Conservation (phyloP, 2,888 invertebrate species). For the Nineta flava region DNA sequence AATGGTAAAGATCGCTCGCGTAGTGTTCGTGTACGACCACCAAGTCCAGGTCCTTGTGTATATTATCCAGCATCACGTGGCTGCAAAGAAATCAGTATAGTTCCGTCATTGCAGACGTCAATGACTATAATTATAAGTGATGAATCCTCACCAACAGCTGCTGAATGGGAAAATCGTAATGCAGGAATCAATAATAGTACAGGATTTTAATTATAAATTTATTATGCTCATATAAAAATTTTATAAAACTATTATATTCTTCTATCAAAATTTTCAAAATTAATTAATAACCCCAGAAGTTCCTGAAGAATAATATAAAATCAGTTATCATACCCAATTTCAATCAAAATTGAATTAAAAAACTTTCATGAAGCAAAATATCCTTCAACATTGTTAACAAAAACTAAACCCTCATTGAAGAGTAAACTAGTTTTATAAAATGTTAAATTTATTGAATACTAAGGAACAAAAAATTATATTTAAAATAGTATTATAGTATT, state of each 20-base stretch:
- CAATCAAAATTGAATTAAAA: too few species aligned
- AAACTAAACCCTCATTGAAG: too few species aligned
- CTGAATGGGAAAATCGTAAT: constrained; percentile 2
- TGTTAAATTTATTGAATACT: background rate
- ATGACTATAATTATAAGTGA: background rate
- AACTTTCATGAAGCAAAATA: too few species aligned
- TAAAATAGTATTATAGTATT: too few species aligned
- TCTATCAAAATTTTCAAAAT: too few species aligned
- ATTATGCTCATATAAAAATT: background rate
- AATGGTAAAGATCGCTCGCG: constrained; percentile 17
- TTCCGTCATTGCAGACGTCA: background rate
- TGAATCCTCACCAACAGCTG: background rate
- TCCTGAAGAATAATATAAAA: too few species aligned
- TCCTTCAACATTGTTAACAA: too few species aligned
- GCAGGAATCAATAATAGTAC: background rate
- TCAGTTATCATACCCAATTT: too few species aligned
- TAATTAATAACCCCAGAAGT: too few species aligned
- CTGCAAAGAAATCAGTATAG: background rate
- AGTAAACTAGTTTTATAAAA: background rate
- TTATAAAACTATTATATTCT: background rate
- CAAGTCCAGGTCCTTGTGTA: constrained; percentile 34
- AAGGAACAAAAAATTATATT: too few species aligned
- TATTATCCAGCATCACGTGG: constrained; percentile 32
- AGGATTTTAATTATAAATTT: constrained; percentile 10
- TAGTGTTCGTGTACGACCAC: constrained; percentile 19